Conservation (phyloP, 1,140 invertebrate species). For the Aphaenogaster floridana region DNA sequence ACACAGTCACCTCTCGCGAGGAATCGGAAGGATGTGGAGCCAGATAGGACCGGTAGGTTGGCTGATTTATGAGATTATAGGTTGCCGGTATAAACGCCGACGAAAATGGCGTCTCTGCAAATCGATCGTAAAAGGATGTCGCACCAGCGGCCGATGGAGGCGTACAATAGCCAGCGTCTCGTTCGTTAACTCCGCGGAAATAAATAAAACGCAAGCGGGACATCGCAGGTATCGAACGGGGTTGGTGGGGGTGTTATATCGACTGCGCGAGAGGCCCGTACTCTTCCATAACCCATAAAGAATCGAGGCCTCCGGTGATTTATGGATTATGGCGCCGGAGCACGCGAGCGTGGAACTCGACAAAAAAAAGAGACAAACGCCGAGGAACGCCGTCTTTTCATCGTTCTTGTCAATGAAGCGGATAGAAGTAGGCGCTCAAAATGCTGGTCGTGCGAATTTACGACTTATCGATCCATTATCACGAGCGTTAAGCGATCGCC, state of each 20-base stretch:
- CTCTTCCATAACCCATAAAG: constrained; percentile 79
- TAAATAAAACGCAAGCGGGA: constrained; percentile 70
- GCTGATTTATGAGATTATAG: constrained; percentile 76
- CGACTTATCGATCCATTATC: constrained; percentile 32
- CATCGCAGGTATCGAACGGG: constrained; percentile 48
- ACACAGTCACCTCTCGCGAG: constrained; percentile 59
- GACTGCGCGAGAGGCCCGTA: constrained; percentile 58
- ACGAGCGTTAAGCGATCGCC: neutral
- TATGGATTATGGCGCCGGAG: constrained; percentile 82
- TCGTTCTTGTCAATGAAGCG: constrained; percentile 63
- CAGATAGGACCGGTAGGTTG: constrained; percentile 36
- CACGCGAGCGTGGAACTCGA: constrained; percentile 75
- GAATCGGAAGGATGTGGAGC: constrained; percentile 60
- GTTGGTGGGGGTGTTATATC: constrained; percentile 29
- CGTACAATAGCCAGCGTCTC: constrained; percentile 74
- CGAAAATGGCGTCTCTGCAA: constrained; percentile 76
- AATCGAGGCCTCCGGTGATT: constrained; percentile 82
- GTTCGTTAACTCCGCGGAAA: constrained; percentile 72
- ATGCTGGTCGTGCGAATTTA: constrained; percentile 4
- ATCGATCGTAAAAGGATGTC: constrained; percentile 76
- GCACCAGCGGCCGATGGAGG: constrained; percentile 50
- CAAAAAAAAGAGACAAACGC: constrained; percentile 54
- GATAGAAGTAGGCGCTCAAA: constrained; percentile 36
- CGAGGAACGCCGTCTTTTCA: constrained; percentile 61
- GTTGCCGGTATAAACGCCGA: constrained; percentile 69